Evolutionary conservation across 2,113 vertebrate species (phyloP), one percentile per base, ranked within the genome.

Genomic region (Maccullochella peelii): DNA sequence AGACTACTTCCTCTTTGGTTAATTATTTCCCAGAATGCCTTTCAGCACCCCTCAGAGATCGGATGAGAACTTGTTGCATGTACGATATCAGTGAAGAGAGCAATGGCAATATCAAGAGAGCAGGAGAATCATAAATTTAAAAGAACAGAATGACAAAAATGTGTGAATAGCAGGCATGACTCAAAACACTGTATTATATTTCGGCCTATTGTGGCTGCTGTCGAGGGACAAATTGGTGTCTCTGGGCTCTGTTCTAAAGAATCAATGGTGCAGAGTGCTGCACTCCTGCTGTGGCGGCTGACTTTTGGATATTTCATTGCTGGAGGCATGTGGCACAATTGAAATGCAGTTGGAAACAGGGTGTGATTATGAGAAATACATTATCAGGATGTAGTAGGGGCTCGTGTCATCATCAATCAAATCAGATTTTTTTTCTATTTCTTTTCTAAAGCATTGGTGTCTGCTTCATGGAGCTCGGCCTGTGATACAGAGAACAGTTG

Each of bases 301-400:
- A 83, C 77, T 91, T 86, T 82, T 81, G 71, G 76, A 88, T 81
- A 83, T 88, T 84, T 87, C 67, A 74, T 74, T 70, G 82, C 88
- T 90, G 6, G 42, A 72, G 85, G 81, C 77, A 67, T 44, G 77
- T 70, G 61, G 68, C 76, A 79, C 55, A 67, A 73, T 74, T 78
- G 76, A 86, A 83, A 72, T 73, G 42, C 69, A 58, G 66, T 61
- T 74, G 68, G 70, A 86, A 80, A 77, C 73, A 30, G 59, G 59
- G 44, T 7, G 58, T 63, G 79, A 91, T 89, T 86, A 87, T 82
- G 77, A 82, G 49, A 77, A 80, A 88, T 83, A 57, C 55, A 82
- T 80, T 74, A 83, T 72, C 42, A 66, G 55, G 80, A 80, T 74
- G 79, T 85, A 77, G 71, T 61, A 67, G 42, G n/a, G 47, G 72